Base-by-base conservation (phyloP, 2,888 invertebrate species). In the Rhogogaster chlorosoma region DNA sequence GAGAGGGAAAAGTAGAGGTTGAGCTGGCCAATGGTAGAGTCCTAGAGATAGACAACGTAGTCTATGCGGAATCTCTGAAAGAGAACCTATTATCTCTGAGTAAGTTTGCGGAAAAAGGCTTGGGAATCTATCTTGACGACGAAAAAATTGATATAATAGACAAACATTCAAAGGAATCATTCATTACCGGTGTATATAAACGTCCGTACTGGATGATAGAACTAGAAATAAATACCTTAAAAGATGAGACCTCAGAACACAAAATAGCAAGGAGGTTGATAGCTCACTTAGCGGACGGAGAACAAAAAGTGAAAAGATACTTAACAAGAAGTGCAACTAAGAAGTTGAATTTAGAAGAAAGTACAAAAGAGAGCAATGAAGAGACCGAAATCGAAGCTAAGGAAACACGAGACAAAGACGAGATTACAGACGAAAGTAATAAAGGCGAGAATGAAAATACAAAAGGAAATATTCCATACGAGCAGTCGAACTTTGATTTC, bases 401-500 rank as follows among this genome's bases (percentile, higher is more conserved):
- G 12, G 49, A 49, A 12, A 49, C 49, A 9, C 49, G 12, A 49
- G 49, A 57, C 22, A 7, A 36, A 42, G 36, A 82, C n/a, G 67
- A 84, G 45, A 61, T 10, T 22, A 12, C 57, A 82, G 49, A 32
- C 2, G 49, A 73, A n/a, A 29, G 26, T 67, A 45, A 1, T 22
- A 67, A 38, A 29, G 75, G 26, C n/a, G 26, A 73, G 10, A 18
- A 85, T 26, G 77, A 64, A 75, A 82, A 15, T 29, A 29, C 49
- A 49, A 49, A 49, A 49, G 12, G 49, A 49, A 49, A 49, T 5
- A 26, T 49, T 6, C 49, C 49, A 77, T 77, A 77, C 83, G 75
- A 85, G 38, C 84, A 86, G 64, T 86, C 67, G 38, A 75, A 85
- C 36, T 85, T 86, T 71, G 85, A 87, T 45, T 70, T 70, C 32